These are phyloP conservation scores for Gambusia holbrooki DNA, from an alignment of 2,113 vertebrate genomes.

Conservation along the genomic window DNA sequence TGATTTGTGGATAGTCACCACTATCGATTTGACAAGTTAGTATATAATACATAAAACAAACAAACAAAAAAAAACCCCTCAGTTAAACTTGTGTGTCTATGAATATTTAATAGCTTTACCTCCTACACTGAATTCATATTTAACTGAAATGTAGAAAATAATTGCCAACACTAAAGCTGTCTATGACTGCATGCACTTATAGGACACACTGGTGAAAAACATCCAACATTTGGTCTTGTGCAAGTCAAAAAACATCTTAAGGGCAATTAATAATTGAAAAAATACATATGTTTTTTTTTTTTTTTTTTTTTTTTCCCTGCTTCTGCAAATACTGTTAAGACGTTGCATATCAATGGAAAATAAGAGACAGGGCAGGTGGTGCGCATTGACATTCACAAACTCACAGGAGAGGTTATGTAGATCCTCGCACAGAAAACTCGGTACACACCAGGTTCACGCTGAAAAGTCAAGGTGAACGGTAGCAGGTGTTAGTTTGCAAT, in stretches of 20 bases:
- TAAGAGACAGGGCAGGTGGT: not conserved
- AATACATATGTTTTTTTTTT: not conserved
- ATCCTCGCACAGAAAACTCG: not conserved
- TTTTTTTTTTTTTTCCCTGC: not conserved
- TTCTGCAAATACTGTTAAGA: conserved; percentile 3
- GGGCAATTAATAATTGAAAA: not conserved
- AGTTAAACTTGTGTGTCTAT: not conserved
- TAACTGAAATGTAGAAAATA: not conserved
- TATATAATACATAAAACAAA: not conserved
- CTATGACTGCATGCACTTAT: no score
- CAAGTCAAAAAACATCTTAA: not conserved
- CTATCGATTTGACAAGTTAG: not conserved
- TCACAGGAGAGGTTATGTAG: conserved; percentile 9
- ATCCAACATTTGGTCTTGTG: no score
- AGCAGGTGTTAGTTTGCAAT: conserved; percentile 1
- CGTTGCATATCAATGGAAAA: conserved; percentile 5
- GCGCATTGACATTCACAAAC: not conserved
- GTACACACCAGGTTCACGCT: not conserved
- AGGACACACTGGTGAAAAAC: no score
- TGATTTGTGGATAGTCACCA: not conserved
- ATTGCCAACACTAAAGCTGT: conserved; percentile 1
- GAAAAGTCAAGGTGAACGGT: not conserved
- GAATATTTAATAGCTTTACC: not conserved
- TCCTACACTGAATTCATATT: no score
- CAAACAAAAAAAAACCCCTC: not conserved